A percentile compares a stretch with the other conserved stretches of the same genome.
Conservation (phyloP, 2,113 vertebrate species). For the Leptocoma aspasia region DNA sequence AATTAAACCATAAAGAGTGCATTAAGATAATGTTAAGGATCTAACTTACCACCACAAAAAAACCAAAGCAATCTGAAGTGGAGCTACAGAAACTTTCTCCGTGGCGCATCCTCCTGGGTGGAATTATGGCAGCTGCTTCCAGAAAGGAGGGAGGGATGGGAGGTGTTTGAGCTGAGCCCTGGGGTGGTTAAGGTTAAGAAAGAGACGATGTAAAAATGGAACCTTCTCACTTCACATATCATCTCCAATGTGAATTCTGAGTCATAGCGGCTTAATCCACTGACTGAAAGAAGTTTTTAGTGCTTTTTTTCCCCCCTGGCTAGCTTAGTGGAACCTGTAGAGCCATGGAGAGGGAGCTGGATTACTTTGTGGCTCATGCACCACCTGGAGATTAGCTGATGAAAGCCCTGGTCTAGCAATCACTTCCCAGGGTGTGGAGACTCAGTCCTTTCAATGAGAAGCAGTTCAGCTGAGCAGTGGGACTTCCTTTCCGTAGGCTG, state of each 20-base stretch:
- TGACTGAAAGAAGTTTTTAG: background rate
- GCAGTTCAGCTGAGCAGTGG: background rate
- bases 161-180: background rate
- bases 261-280: background rate
- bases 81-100: conserved; percentile 32
- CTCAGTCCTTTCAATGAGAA: background rate
- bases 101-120: background rate
- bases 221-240: background rate
- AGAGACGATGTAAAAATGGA: background rate
- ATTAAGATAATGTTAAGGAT: conserved; percentile 72
- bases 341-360: background rate
- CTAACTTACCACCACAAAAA: conserved; percentile 57
- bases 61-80: conserved; percentile 44
- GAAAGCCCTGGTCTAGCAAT: background rate
- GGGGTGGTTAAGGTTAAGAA: background rate
- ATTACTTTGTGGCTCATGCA: background rate
- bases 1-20: conserved; percentile 81
- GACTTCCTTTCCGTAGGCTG: background rate
- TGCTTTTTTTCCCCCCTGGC: background rate
- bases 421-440: background rate
- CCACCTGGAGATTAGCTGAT: background rate
- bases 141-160: background rate
- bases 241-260: background rate
- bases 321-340: background rate
- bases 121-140: conserved; percentile 17